phyloP scores from a whole-genome alignment of 2,113 vertebrate species.

The Alethe diademata region DNA sequence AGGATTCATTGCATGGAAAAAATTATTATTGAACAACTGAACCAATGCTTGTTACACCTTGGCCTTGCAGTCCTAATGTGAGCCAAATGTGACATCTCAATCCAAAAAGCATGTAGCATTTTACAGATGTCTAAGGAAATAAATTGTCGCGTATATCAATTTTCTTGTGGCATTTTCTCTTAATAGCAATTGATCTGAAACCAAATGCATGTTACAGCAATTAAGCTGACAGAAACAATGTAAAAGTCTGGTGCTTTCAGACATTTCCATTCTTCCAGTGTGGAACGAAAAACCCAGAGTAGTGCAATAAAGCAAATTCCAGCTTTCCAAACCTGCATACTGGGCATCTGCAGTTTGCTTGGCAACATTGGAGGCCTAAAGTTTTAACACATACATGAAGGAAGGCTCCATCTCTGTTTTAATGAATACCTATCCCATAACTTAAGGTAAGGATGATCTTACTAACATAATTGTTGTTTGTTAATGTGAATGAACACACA shows the following conservation, averaged over 20 bases:
- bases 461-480: background rate
- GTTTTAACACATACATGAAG: background rate
- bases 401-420: background rate
- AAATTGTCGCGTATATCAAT: constrained; percentile 8
- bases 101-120: background rate
- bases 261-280: background rate
- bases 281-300: background rate
- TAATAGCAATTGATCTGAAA: constrained; percentile 48
- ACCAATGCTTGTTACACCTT: constrained; percentile 4
- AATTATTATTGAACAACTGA: constrained; percentile 16
- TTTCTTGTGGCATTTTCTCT: constrained; percentile 31
- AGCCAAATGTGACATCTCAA: constrained; percentile 48
- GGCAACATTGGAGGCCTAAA: background rate
- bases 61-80: background rate
- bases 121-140: constrained; percentile 40
- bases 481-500: background rate
- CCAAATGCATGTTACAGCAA: constrained; percentile 15
- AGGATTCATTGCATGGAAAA: constrained; percentile 45
- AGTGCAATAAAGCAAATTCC: background rate
- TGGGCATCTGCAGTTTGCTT: background rate
- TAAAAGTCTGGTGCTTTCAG: background rate
- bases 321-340: background rate
- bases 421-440: background rate
- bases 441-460: background rate
- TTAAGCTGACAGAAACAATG: constrained; percentile 12